Percentiles rank a stretch among this genome's conserved stretches.
Conservation (phyloP, 1,140 invertebrate genomes). For the Eriocheir sinensis region DNA sequence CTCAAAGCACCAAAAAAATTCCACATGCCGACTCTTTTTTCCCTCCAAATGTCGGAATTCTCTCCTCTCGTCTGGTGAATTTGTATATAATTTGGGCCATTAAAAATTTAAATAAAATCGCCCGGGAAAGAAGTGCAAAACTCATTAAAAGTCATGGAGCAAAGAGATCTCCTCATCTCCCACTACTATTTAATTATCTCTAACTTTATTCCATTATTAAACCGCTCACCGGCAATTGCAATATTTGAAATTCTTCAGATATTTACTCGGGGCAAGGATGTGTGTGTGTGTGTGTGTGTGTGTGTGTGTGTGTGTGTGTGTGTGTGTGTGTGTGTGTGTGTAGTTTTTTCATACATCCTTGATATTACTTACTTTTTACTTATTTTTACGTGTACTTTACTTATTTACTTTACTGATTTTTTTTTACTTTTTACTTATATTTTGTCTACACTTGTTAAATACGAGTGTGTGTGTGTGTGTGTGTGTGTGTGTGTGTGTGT, state of each 20-base stretch:
- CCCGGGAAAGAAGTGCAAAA: background rate
- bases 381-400: no score
- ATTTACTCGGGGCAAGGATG: background rate
- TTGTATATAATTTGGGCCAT: conserved; percentile 6
- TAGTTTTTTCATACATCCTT: no score
- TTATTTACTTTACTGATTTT: no score
- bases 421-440: no score
- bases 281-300: no score
- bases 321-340: no score
- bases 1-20: no score
- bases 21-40: background rate
- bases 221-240: conserved; percentile 10
- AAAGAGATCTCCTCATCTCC: conserved; percentile 13
- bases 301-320: no score
- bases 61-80: background rate
- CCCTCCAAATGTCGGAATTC: background rate
- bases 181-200: conserved; percentile 17
- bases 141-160: conserved; percentile 24
- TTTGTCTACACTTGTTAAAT: no score
- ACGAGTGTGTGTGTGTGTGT: no score
- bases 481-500: no score
- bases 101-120: conserved; percentile 27
- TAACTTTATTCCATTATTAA: conserved; percentile 27
- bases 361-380: no score
- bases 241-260: conserved; percentile 8